These are phyloP conservation scores for Schizotus pectinicornis DNA, from an alignment of 2,888 invertebrate species.

Conservation along the genomic window DNA sequence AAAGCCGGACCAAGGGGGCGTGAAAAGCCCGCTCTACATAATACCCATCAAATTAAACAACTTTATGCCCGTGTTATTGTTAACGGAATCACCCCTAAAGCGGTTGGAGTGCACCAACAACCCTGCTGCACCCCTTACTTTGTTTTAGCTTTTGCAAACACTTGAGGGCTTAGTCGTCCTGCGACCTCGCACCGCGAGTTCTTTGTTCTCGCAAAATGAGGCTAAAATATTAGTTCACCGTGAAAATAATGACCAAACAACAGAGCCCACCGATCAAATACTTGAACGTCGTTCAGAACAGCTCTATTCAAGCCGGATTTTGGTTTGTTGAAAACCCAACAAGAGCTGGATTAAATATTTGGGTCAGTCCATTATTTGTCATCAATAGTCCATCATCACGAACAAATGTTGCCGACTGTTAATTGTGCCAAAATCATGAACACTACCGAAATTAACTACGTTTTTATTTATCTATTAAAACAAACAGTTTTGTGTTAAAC, in stretches of 20 bases:
- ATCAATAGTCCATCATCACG: too few species aligned
- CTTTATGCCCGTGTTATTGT: conserved; percentile 12
- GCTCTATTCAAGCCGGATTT: background rate
- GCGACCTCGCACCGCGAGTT: background rate
- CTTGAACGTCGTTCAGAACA: background rate
- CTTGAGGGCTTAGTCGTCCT: conserved; percentile 19
- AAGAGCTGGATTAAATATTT: background rate
- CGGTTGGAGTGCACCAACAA: conserved; percentile 4
- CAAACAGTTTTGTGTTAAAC: too few species aligned
- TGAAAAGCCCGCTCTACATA: conserved; percentile 8
- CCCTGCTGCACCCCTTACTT: background rate
- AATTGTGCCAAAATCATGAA: too few species aligned
- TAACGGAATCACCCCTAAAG: conserved; percentile 10
- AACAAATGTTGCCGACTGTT: too few species aligned
- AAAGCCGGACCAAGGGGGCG: too few species aligned
- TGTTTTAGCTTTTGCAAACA: conserved; percentile 21
- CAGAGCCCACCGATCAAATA: background rate
- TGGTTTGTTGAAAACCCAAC: background rate
- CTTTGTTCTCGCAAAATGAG: too few species aligned
- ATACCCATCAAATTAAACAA: conserved; percentile 1
- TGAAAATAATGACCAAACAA: conserved; percentile 10
- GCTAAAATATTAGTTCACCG: conserved; percentile 6
- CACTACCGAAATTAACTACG: too few species aligned
- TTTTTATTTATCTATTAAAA: too few species aligned
- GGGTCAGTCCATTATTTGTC: too few species aligned